phyloP scores from a whole-genome alignment of 2,113 vertebrate species.

The Dipodomys stephensi region DNA sequence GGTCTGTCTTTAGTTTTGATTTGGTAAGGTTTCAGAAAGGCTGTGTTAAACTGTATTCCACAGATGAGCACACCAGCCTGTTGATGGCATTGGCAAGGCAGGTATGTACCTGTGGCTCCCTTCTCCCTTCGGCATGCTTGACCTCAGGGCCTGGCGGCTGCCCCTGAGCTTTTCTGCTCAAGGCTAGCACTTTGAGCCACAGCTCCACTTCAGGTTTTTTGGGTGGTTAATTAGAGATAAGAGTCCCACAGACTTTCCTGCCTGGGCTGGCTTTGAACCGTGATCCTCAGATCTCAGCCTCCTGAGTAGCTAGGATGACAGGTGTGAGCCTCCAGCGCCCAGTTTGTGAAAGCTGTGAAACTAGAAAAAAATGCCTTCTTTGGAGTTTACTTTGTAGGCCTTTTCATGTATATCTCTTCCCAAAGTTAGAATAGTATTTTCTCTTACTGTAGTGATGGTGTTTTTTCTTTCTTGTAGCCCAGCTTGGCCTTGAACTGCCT shows the following conservation, averaged over 20 bases:
- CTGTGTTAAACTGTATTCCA: rapidly evolving
- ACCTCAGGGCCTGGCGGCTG: too few relatives aligned
- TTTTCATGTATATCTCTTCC: background rate
- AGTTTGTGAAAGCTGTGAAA: background rate
- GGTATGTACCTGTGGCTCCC: rapidly evolving
- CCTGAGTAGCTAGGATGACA: too few relatives aligned
- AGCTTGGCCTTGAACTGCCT: too few relatives aligned
- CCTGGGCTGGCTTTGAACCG: too few relatives aligned
- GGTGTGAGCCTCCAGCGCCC: background rate
- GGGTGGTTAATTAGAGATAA: too few relatives aligned
- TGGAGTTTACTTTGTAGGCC: background rate
- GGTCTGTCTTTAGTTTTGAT: background rate
- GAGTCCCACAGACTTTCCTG: too few relatives aligned
- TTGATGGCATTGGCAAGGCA: too few relatives aligned
- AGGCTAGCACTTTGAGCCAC: too few relatives aligned
- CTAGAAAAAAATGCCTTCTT: background rate
- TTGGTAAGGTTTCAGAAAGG: background rate
- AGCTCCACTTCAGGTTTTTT: too few relatives aligned
- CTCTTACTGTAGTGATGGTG: background rate
- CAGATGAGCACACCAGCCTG: background rate
- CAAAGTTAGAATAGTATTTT: background rate
- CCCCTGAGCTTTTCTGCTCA: too few relatives aligned
- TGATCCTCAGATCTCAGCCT: too few relatives aligned
- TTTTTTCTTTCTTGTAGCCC: background rate
- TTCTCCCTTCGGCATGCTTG: background rate